A percentile compares a stretch with the other conserved stretches of the same genome.
These are phyloP conservation scores for Drosophila buzzatii DNA, from an alignment of 2,888 invertebrate species.

Conservation along the genomic window DNA sequence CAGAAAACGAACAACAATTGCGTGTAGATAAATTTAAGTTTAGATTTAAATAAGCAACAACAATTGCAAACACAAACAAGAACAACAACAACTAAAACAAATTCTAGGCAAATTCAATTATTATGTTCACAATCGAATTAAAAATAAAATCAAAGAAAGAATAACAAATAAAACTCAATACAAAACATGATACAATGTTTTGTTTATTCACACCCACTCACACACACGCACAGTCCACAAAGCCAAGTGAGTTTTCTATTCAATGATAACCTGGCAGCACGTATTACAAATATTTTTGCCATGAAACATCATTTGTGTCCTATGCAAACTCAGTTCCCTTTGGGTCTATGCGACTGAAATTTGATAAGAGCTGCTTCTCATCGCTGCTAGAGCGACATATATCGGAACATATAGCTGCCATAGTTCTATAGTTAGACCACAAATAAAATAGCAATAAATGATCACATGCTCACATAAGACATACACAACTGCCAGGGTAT, in stretches of 20 bases:
- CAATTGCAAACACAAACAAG: conserved; percentile 2
- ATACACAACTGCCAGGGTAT: conserved; percentile 38
- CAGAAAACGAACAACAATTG: conserved; percentile 27
- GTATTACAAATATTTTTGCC: background rate
- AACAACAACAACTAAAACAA: conserved; percentile 37
- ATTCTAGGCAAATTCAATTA: conserved; percentile 58
- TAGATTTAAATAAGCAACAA: conserved; percentile 64
- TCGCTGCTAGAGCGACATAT: background rate
- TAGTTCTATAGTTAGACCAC: conserved; percentile 8
- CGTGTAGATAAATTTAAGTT: conserved; percentile 74
- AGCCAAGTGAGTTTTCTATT: conserved; percentile 22
- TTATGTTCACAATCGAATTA: conserved; percentile 52
- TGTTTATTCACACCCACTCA: conserved; percentile 42
- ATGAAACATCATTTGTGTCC: conserved; percentile 7
- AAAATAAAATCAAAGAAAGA: conserved; percentile 1
- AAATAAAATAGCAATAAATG: background rate
- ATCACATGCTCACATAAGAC: background rate
- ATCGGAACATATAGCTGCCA: conserved; percentile 10
- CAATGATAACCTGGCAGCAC: conserved; percentile 32
- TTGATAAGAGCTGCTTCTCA: background rate
- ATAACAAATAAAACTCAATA: conserved; percentile 39
- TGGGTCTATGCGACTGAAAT: background rate
- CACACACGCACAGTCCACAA: conserved; percentile 12
- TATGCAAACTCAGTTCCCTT: background rate
- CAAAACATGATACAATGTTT: conserved; percentile 51